A percentile compares a stretch with the other conserved stretches of the same genome.
Evolutionary conservation across 1,140 invertebrate species (phyloP).

Genomic region (Drosophila santomea): DNA sequence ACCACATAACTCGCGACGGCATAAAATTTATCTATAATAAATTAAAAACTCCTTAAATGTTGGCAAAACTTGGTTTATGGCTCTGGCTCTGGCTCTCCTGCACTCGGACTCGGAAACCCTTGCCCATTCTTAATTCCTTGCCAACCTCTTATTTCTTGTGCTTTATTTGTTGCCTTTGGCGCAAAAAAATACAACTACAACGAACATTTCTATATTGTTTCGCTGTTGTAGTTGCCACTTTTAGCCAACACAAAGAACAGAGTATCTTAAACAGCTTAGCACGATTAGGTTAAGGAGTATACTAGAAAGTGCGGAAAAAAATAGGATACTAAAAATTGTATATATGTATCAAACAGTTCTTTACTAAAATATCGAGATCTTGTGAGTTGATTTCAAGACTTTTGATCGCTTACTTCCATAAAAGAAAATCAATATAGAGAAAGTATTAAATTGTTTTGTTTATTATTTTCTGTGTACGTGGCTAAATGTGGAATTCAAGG

Average conservation of each 20-base stretch:
- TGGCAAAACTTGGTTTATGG: conserved; percentile 58
- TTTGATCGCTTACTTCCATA: no score
- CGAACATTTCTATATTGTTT: conserved; percentile 49
- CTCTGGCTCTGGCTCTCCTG: conserved; percentile 25
- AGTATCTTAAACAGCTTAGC: neutral
- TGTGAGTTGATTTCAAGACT: no score
- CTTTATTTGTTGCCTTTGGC: conserved; percentile 63
- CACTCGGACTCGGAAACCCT: neutral
- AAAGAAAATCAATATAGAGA: no score
- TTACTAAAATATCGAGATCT: no score
- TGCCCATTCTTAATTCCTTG: conserved; percentile 6
- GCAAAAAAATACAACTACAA: conserved; percentile 27
- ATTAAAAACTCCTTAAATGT: conserved; percentile 84
- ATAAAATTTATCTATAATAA: conserved; percentile 83
- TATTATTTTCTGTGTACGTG: neutral
- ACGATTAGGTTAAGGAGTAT: neutral
- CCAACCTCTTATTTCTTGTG: conserved; percentile 49
- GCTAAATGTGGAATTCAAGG: conserved; percentile 8
- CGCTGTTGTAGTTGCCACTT: conserved; percentile 31
- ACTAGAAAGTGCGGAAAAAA: neutral
- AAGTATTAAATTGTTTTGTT: neutral
- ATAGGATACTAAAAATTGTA: neutral
- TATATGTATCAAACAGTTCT: no score
- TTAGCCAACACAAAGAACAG: neutral
- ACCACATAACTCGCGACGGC: conserved; percentile 35